A percentile compares a stretch with the other conserved stretches of the same genome.
phyloP scores from a whole-genome alignment of 2,888 invertebrate genomes.

The Pherbina coryleti region DNA sequence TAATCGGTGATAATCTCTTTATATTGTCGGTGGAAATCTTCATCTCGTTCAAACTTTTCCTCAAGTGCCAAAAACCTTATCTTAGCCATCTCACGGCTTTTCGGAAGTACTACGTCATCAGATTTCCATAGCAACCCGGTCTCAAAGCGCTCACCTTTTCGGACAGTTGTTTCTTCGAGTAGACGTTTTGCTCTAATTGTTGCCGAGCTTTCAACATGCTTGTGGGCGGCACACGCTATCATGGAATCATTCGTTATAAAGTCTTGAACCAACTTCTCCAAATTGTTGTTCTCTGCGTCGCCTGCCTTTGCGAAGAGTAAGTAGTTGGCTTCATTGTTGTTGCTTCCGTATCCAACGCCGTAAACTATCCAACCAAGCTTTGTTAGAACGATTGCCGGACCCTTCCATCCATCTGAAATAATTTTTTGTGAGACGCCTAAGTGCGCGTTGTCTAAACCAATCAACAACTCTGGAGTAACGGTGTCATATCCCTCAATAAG shows the following conservation, averaged over 20 bases:
- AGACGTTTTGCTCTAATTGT: background rate
- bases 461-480: conserved; percentile 33
- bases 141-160: too few species aligned
- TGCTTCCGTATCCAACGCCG: background rate
- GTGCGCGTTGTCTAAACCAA: conserved; percentile 40
- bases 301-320: background rate
- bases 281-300: background rate
- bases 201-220: background rate
- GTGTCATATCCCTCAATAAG: background rate
- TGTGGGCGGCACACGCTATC: background rate
- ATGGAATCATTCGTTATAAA: background rate
- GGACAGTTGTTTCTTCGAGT: background rate
- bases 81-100: too few species aligned
- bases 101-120: too few species aligned
- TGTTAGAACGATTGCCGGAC: background rate
- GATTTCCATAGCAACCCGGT: too few species aligned
- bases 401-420: conserved; percentile 21
- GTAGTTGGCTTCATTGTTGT: background rate
- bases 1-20: too few species aligned
- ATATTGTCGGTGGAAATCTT: too few species aligned
- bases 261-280: background rate
- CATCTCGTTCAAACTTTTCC: too few species aligned
- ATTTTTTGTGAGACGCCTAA: conserved; percentile 23
- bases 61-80: too few species aligned
- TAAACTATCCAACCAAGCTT: background rate